Conservation (phyloP, 2,797 vertebrate genomes). For the Heliangelus exortis region DNA sequence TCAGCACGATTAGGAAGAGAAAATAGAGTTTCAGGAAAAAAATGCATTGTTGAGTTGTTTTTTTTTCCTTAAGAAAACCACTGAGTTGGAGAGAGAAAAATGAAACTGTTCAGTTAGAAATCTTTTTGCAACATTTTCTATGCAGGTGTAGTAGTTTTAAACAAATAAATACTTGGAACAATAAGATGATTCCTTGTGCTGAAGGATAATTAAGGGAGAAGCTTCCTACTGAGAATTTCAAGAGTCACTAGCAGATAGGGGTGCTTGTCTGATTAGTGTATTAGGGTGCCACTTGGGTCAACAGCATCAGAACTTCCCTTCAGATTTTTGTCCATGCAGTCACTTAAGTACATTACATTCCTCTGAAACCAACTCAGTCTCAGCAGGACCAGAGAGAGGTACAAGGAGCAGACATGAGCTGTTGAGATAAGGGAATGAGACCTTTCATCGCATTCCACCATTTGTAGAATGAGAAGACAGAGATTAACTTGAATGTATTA, state of each 20-base stretch:
- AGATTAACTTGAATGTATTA: neutral
- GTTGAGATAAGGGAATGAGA: neutral
- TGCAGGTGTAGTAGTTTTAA: neutral
- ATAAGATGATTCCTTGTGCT: neutral
- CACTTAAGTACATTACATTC: neutral
- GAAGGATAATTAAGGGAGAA: neutral
- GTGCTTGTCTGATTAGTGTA: neutral
- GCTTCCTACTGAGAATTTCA: neutral
- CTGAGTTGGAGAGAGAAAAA: slow-evolving; percentile 44
- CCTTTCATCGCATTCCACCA: neutral
- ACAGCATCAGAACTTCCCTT: neutral
- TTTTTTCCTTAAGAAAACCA: slow-evolving; percentile 14
- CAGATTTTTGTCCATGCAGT: neutral
- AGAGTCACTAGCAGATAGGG: neutral
- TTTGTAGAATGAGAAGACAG: neutral
- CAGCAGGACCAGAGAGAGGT: neutral
- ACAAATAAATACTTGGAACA: slow-evolving; percentile 18
- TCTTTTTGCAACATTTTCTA: slow-evolving; percentile 42
- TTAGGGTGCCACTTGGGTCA: neutral
- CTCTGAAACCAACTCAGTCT: neutral
- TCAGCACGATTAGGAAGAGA: slow-evolving; percentile 69
- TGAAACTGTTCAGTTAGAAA: slow-evolving; percentile 42
- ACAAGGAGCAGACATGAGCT: neutral
- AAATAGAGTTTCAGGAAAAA: slow-evolving; percentile 31
- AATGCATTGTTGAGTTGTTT: neutral